These are phyloP conservation scores for Pseudorectes ferrugineus DNA, from an alignment of 2,113 vertebrate genomes.

Conservation along the genomic window DNA sequence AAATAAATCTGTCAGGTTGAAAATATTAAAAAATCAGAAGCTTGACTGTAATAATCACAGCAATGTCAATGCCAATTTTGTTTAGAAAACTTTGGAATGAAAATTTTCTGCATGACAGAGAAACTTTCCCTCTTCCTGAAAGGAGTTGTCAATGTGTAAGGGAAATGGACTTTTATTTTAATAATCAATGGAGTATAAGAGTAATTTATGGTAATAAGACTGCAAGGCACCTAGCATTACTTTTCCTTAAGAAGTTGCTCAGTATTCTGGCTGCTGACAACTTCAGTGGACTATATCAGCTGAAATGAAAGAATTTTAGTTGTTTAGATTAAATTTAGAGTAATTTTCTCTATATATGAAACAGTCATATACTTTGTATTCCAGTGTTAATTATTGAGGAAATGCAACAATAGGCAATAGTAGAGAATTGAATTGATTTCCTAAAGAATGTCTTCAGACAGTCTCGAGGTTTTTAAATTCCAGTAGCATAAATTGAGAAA, in stretches of 20 bases:
- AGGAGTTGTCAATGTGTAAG: background rate
- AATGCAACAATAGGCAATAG: background rate
- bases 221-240: slow-evolving; percentile 10
- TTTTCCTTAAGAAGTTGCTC: slow-evolving; percentile 63
- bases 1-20: slow-evolving; percentile 77
- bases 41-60: slow-evolving; percentile 73
- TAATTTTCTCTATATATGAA: background rate
- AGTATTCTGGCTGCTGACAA: background rate
- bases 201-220: slow-evolving; percentile 52
- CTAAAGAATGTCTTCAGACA: background rate
- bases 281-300: background rate
- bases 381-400: background rate
- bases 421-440: background rate
- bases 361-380: background rate
- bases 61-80: slow-evolving; percentile 66
- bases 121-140: background rate
- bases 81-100: background rate
- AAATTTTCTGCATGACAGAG: slow-evolving; percentile 26
- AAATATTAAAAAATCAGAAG: slow-evolving; percentile 80
- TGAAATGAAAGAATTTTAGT: background rate
- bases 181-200: slow-evolving; percentile 56
- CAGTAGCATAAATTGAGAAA: background rate
- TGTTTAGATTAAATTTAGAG: background rate
- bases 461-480: background rate
- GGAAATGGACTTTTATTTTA: slow-evolving; percentile 66